Evolutionary conservation across 2,113 vertebrate species (phyloP).

Genomic region (Xenus cinereus): DNA sequence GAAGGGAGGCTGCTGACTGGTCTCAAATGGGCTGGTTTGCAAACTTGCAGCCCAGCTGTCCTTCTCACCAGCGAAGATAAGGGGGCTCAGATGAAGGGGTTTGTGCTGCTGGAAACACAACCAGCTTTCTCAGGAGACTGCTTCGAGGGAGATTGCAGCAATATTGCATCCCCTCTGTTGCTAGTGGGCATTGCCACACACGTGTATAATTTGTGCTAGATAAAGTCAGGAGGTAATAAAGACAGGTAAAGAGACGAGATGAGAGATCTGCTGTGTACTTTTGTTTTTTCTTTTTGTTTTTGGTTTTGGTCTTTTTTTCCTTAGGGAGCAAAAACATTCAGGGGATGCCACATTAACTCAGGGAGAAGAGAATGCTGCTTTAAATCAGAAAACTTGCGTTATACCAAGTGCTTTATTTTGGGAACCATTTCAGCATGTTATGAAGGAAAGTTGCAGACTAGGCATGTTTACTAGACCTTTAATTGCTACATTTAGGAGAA

Average conservation of each 20-base stretch:
- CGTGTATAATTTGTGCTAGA: slow-evolving; percentile 19
- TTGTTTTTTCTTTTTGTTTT: neutral
- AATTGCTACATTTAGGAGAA: slow-evolving; percentile 73
- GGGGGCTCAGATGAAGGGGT: slow-evolving; percentile 28
- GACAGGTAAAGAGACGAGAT: neutral
- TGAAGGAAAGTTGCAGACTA: slow-evolving; percentile 69
- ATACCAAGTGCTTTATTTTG: slow-evolving; percentile 52
- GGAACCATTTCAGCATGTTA: slow-evolving; percentile 54
- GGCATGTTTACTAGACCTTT: slow-evolving; percentile 72
- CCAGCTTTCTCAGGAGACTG: slow-evolving; percentile 34
- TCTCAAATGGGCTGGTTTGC: neutral
- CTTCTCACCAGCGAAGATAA: slow-evolving; percentile 19
- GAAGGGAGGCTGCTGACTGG: neutral
- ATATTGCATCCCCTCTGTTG: slow-evolving; percentile 8
- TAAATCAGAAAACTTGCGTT: slow-evolving; percentile 50
- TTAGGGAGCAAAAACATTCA: slow-evolving; percentile 8
- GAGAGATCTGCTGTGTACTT: neutral
- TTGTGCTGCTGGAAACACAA: slow-evolving; percentile 30
- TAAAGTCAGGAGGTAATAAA: slow-evolving; percentile 64
- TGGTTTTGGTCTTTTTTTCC: neutral
- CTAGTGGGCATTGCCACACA: neutral
- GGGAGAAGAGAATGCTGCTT: neutral
- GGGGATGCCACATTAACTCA: neutral
- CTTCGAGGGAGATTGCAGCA: slow-evolving; percentile 35
- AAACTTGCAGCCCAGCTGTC: slow-evolving; percentile 39